These are phyloP conservation scores for Diadumene lineata DNA, from an alignment of 92 coral and sea anemone genomes.

Conservation along the genomic window DNA sequence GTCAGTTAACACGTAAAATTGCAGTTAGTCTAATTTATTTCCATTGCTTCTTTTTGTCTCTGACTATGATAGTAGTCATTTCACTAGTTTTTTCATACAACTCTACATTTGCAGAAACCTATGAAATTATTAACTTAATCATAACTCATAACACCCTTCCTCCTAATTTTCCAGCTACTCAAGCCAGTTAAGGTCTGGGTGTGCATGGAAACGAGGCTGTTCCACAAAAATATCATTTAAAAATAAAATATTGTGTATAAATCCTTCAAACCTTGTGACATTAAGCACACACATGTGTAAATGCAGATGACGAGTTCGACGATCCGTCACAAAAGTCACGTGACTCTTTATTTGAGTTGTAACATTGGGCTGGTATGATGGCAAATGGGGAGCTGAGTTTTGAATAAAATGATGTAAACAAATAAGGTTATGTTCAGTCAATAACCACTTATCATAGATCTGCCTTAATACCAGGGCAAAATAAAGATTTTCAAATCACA, in stretches of 20 bases:
- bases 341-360: neutral
- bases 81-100: too few relatives aligned
- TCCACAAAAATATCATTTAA: neutral
- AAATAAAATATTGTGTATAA: neutral
- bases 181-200: constrained; percentile 3
- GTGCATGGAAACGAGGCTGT: constrained; percentile 3
- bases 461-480: neutral
- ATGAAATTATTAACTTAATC: too few relatives aligned
- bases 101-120: too few relatives aligned
- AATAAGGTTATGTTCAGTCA: neutral
- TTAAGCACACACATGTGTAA: neutral
- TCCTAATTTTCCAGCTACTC: too few relatives aligned
- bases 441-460: neutral
- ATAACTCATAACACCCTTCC: too few relatives aligned
- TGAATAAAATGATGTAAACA: neutral
- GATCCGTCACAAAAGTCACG: neutral
- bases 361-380: neutral
- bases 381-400: constrained; percentile 7
- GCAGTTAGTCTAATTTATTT: too few relatives aligned
- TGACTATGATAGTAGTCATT: too few relatives aligned
- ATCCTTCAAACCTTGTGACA: neutral
- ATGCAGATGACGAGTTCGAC: neutral
- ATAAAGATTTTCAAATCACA: neutral
- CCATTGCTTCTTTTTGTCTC: too few relatives aligned
- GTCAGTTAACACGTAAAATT: too few relatives aligned